Conservation (phyloP, 2,797 vertebrate species). For the Carapus acus region DNA sequence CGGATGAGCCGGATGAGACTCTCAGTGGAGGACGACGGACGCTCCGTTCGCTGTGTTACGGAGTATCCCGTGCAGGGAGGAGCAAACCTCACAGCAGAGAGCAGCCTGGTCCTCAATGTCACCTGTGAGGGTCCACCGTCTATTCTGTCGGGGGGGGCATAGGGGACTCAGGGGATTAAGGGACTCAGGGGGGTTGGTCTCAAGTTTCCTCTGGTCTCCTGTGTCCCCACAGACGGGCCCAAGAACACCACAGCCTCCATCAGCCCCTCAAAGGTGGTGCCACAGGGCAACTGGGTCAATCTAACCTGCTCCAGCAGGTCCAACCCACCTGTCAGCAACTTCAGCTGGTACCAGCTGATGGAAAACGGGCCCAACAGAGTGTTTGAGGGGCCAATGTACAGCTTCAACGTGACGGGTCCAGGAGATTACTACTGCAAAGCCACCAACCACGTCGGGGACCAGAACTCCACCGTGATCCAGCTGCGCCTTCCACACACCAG, state of each 20-base stretch:
- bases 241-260: conserved; percentile 37
- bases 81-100: too few relatives aligned
- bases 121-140: too few relatives aligned
- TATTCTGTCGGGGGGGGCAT: too few relatives aligned
- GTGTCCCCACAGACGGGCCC: conserved; percentile 51
- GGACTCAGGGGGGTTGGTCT: too few relatives aligned
- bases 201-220: too few relatives aligned
- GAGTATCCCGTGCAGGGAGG: too few relatives aligned
- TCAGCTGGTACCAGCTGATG: conserved; percentile 51
- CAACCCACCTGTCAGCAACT: conserved; percentile 46
- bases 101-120: too few relatives aligned
- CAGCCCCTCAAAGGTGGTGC: conserved; percentile 33
- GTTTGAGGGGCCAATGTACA: conserved; percentile 22
- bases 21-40: too few relatives aligned
- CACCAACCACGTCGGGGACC: conserved; percentile 29
- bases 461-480: conserved; percentile 16
- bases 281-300: conserved; percentile 47
- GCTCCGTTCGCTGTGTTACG: too few relatives aligned
- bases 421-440: conserved; percentile 54
- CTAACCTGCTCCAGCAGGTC: conserved; percentile 61
- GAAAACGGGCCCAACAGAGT: not conserved
- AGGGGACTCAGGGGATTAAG: too few relatives aligned
- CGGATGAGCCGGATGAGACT: too few relatives aligned
- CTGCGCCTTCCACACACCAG: too few relatives aligned
- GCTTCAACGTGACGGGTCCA: conserved; percentile 20